These are phyloP conservation scores for Amyelois transitella DNA, from an alignment of 1,140 invertebrate species.

Conservation along the genomic window DNA sequence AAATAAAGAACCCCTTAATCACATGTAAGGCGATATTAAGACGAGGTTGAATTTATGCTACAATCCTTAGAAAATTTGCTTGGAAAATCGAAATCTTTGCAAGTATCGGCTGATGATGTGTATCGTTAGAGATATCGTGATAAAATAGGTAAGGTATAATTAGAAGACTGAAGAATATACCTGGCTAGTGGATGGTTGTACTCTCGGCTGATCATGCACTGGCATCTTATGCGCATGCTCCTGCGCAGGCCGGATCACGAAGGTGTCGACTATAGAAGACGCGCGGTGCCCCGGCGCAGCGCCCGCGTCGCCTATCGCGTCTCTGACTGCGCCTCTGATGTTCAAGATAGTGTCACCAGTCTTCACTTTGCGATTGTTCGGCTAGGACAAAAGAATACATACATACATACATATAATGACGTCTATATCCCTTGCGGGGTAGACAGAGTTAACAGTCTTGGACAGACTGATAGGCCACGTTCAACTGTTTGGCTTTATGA, in stretches of 20 bases:
- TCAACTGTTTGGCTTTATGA: too few relatives aligned
- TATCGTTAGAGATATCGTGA: too few relatives aligned
- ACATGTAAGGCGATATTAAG: too few relatives aligned
- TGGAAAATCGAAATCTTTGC: too few relatives aligned
- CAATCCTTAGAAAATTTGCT: too few relatives aligned
- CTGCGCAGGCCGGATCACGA: slow-evolving; percentile 51
- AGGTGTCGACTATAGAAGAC: slow-evolving; percentile 50
- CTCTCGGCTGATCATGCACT: slow-evolving; percentile 37
- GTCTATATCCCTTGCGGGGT: too few relatives aligned
- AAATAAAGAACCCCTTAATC: too few relatives aligned
- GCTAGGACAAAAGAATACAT: neutral
- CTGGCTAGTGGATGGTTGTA: slow-evolving; percentile 17
- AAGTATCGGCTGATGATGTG: too few relatives aligned
- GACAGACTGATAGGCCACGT: too few relatives aligned
- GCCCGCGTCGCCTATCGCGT: slow-evolving; percentile 61
- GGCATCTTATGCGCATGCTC: slow-evolving; percentile 14
- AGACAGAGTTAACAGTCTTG: too few relatives aligned
- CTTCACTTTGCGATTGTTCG: slow-evolving; percentile 38
- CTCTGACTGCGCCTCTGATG: slow-evolving; percentile 59
- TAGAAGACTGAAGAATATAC: neutral
- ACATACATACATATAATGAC: neutral
- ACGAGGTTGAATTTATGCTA: too few relatives aligned
- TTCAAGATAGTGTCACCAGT: slow-evolving; percentile 64
- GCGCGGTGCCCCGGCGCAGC: slow-evolving; percentile 53
- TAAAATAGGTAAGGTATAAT: too few relatives aligned